Base-by-base conservation (phyloP, 2,888 invertebrate species). In the Shargacucullia verbasci region DNA sequence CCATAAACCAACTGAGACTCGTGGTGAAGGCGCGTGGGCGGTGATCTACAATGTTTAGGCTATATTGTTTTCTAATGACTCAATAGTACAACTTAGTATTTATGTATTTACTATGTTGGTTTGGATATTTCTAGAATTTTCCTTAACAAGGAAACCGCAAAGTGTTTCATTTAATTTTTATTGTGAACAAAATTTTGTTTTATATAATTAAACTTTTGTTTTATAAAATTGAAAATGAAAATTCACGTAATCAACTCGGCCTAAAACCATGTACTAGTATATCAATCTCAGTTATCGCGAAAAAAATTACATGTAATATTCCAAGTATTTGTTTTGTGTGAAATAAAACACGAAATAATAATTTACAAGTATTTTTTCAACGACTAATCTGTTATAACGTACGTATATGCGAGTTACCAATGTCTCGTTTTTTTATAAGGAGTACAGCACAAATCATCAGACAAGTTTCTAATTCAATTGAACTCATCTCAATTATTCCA, bases 61-160 rank as follows among this genome's bases (percentile, higher is more conserved):
- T 84, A 86, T 90, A 88, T 90, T 91, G 90, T 90, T 89, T 89
- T 90, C 87, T 90, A 92, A 91, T 91, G 90, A 88, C 90, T 91
- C 87, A 90, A 90, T 89, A 85, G 53, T 67, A 58, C 52, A 67
- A 57, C 37, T 58, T 31, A 39, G 40, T 58, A 41, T 62, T 65
- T 62, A 62, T 54, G n/a, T n/a, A n/a, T n/a, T n/a, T n/a, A 47
- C 27, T 39, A 56, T 56, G 13, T 35, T 12, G n/a, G n/a, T 14
- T 35, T 12, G n/a, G n/a, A 57, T 43, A 34, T 0, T 38, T 34
- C 41, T 44, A 38, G 6, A 8, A 53, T 40, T 39, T 14, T 20
- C 14, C 10, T 45, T 54, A 48, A 48, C 48, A 25, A 46, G 37
- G 29, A 7, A 31, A 10, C 12, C 41, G 34, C 34, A 10, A 31